phyloP scores from a whole-genome alignment of 35 echinoderm and acorn worm species.

The Ophioderma brevispina region DNA sequence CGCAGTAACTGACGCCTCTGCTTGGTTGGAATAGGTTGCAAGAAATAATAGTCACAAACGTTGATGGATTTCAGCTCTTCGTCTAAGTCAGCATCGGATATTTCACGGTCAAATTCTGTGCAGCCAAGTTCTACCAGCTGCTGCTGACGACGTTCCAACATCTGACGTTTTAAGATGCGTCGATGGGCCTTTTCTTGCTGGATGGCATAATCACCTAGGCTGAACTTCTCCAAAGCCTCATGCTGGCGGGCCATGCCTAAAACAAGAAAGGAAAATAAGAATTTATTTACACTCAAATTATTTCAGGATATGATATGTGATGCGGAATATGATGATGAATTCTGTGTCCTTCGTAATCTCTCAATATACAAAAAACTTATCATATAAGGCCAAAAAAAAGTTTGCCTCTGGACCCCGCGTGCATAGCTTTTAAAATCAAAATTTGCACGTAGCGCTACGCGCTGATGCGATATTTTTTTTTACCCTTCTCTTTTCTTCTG shows the following conservation, averaged over 20 bases:
- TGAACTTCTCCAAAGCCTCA: slow-evolving; percentile 67
- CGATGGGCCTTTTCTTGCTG: slow-evolving; percentile 80
- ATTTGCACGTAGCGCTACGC: no score
- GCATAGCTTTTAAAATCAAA: no score
- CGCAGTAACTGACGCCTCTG: slow-evolving; percentile 71
- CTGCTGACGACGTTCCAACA: slow-evolving; percentile 66
- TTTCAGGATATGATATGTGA: no score
- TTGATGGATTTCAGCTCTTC: slow-evolving; percentile 84
- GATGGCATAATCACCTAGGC: slow-evolving; percentile 59
- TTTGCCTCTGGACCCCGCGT: no score
- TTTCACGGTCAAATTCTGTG: slow-evolving; percentile 27
- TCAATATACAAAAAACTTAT: no score
- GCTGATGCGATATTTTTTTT: no score
- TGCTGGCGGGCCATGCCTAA: slow-evolving; percentile 89
- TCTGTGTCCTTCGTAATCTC: no score
- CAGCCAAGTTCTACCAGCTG: slow-evolving; percentile 61
- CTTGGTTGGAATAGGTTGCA: slow-evolving; percentile 95
- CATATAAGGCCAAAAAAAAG: no score
- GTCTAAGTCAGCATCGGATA: slow-evolving; percentile 74
- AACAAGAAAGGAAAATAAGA: not conserved
- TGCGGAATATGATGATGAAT: no score
- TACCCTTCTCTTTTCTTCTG: no score
- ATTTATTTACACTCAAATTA: no score
- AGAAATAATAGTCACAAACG: slow-evolving; percentile 92
- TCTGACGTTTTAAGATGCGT: slow-evolving; percentile 61